These are phyloP conservation scores for Tetragnatha versicolor DNA, from an alignment of 1,140 invertebrate genomes.

Conservation along the genomic window DNA sequence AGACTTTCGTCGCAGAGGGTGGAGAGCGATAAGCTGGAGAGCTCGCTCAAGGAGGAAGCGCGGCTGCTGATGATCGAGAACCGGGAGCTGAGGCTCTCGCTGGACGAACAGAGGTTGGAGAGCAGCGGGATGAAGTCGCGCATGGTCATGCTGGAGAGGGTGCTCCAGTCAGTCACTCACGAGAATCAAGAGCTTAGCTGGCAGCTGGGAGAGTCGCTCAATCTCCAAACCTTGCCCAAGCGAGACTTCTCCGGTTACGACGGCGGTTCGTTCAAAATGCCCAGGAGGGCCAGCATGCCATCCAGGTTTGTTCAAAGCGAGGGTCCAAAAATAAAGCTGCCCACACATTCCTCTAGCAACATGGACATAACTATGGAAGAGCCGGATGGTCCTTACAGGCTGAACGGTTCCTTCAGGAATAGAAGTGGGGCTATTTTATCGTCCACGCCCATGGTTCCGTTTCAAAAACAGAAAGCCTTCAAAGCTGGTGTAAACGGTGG, in stretches of 20 bases:
- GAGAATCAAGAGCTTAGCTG: conserved; percentile 50
- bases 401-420: background rate
- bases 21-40: conserved; percentile 29
- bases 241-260: conserved; percentile 9
- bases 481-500: background rate
- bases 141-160: conserved; percentile 44
- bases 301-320: background rate
- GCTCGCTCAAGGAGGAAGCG: conserved; percentile 26
- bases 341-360: conserved; percentile 6
- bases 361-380: conserved; percentile 31
- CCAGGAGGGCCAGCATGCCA: background rate
- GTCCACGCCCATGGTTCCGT: conserved; percentile 21
- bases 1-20: background rate
- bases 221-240: conserved; percentile 5
- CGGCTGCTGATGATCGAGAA: conserved; percentile 45
- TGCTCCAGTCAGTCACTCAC: conserved; percentile 33
- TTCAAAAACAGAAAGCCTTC: background rate
- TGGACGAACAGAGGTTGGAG: conserved; percentile 51
- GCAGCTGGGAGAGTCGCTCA: conserved; percentile 42
- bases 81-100: conserved; percentile 26
- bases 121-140: conserved; percentile 22
- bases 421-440: conserved; percentile 4
- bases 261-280: too few relatives aligned
- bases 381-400: background rate
- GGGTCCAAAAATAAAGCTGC: too few relatives aligned